Base-by-base conservation (phyloP, 2,113 vertebrate genomes). In the Nerophis ophidion region DNA sequence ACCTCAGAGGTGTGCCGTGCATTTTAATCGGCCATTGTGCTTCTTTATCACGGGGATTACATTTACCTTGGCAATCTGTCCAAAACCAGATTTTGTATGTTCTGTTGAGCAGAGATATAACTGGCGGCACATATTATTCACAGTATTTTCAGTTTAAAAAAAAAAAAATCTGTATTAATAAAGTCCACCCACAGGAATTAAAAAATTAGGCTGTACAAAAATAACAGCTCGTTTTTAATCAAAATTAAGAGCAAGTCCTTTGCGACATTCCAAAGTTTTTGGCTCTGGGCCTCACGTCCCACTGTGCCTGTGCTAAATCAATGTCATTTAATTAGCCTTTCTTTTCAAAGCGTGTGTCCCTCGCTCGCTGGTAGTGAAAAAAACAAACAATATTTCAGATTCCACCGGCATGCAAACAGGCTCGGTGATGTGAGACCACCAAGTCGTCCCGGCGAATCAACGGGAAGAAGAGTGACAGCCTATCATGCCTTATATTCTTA, bases 401-500 rank as follows among this genome's bases (percentile, higher is more conserved):
- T 51, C 10, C 19, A 34, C 50, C 7, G 19, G 6, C 12, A 52
- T 52, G 50, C 26, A 52, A 52, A 52, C 50, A 26, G 13, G 6
- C 33, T 52, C 34, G 14, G 13, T n/a, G 26, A 14, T 3, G 19
- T 26, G 14, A 48, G 47, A 16, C 35, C 4, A 13, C 17, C 44
- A 66, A 26, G 57, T 34, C 70, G 65, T 48, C 19, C 38, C 16
- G 14, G 50, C 44, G 58, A 57, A 70, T 33, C 45, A 44, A 26
- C 45, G 52, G 51, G 33, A 54, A 47, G 50, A 45, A 46, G 35
- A 9, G 1, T 5, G 19, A 51, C 60, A 61, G 60, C 38, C n/a
- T 36, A 19, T 65, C 48, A 58, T 62, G 72, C 49, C 59, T 75
- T 72, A 76, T 55, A 53, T 36, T 56, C 67, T 26, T 79, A 69